Base-by-base conservation (phyloP, 2,888 invertebrate genomes). In the Pelosia muscerda region DNA sequence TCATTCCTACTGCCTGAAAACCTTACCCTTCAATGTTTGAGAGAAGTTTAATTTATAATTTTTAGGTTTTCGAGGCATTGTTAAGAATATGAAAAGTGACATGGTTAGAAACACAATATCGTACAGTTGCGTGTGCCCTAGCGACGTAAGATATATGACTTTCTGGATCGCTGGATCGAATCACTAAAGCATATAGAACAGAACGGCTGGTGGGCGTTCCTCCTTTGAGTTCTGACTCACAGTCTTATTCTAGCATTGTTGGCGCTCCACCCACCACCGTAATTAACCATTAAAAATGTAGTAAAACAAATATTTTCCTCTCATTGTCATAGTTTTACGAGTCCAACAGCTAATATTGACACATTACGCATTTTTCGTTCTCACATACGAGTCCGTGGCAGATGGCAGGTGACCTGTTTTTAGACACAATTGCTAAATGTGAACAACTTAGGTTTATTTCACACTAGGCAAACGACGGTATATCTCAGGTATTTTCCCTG, bases 381-480 rank as follows among this genome's bases (percentile, higher is more conserved):
- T 53, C 11, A 23, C 31, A 53, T 23, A 23, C 28, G 10, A 26
- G 63, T 57, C 5, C 28, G 64, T 26, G 42, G 57, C 26, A n/a
- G 38, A n/a, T n/a, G n/a, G n/a, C n/a, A n/a, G 34, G 38, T 57
- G 64, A 64, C 57, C 57, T 42, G 64, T 22, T 42, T 59, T 19
- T 54, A 23, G 9, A 22, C 31, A 11, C 22, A 11, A 19, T 49
- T 6, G 26, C 15, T 26, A 25, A 62, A 54, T 34, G 23, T 59
- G 34, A 38, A 22, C 28, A 9, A 2, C 8, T 22, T 31, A 59
- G 23, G 19, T 31, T 31, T 13, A 28, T 49, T 8, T 25, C 23
- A 11, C 31, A 62, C 5, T n/a, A 54, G 22, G 15, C 23, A 53
- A 62, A 61, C 25, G 10, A 23, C 3, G 23, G 23, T 1, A 13